Evolutionary conservation across 2,113 vertebrate genomes (phyloP), one percentile per base, ranked within the genome.

Genomic region (Xiphophorus maculatus): DNA sequence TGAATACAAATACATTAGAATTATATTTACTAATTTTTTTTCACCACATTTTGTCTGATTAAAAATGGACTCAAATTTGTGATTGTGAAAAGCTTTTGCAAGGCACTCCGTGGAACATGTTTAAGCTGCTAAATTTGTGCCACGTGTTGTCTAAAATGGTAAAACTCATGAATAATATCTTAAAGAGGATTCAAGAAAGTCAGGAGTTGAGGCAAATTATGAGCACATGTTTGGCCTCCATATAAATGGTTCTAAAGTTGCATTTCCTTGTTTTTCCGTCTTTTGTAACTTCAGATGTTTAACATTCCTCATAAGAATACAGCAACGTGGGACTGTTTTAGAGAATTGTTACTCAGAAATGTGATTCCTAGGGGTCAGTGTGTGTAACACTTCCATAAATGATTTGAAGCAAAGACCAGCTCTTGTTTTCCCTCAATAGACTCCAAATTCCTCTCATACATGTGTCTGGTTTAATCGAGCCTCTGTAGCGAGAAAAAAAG

Each of bases 381-480:
- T 30, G 71, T 70, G 71, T 40, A 74, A 22, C 22, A 27, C 10
- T 15, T 40, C 67, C 67, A 74, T 69, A 37, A 84, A 79, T 76
- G 76, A 64, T 73, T 68, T 11, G 63, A 33, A 64, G 11, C 27
- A 17, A 40, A 79, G 58, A 82, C 37, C 44, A 25, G 40, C 48
- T 29, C 66, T 83, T 72, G 71, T 82, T 86, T 77, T 66, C 68
- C 70, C 67, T 35, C 76, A 25, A 66, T 80, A 64, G 62, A 68
- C 67, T 84, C 76, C 32, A 81, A 69, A 88, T 89, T 89, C 85
- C 82, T 85, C 64, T 42, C 85, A 42, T 87, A 77, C 74, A 66
- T 79, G 71, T 88, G 89, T 89, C 84, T 30, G 74, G 8, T 82
- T 67, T 77, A 84, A 87, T 89, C 27, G 29, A 54, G 58, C 71